A percentile compares a stretch with the other conserved stretches of the same genome.
These are phyloP conservation scores for Oasisia sp. DNA, from an alignment of 2,888 invertebrate genomes.

Conservation along the genomic window DNA sequence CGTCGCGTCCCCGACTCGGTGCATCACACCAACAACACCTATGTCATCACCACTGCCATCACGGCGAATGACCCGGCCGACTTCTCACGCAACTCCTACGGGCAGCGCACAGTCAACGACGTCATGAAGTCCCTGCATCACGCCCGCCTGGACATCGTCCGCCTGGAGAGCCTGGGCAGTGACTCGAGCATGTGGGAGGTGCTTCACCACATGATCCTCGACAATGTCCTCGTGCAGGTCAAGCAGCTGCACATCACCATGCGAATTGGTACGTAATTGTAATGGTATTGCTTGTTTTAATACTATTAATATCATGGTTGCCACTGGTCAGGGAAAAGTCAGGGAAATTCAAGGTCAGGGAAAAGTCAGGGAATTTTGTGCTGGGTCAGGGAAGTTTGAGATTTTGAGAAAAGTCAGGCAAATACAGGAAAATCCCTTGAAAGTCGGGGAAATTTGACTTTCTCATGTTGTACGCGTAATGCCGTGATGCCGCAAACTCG, in stretches of 20 bases:
- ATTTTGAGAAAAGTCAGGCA: too few species aligned
- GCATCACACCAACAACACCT: conserved; percentile 45
- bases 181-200: conserved; percentile 51
- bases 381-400: too few species aligned
- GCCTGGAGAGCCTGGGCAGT: conserved; percentile 46
- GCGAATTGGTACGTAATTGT: conserved; percentile 50
- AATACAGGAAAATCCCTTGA: too few species aligned
- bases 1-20: conserved; percentile 35
- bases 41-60: conserved; percentile 46
- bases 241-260: conserved; percentile 55
- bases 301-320: too few species aligned
- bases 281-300: too few species aligned
- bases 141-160: conserved; percentile 50
- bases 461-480: too few species aligned
- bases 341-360: too few species aligned
- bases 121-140: conserved; percentile 48
- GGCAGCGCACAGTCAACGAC: conserved; percentile 57
- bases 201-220: conserved; percentile 56
- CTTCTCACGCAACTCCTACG: conserved; percentile 58
- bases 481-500: too few species aligned
- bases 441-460: too few species aligned
- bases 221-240: conserved; percentile 49
- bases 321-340: too few species aligned
- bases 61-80: conserved; percentile 61
- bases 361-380: too few species aligned